phyloP scores from a whole-genome alignment of 2,113 vertebrate genomes.

The Callipepla squamata region DNA sequence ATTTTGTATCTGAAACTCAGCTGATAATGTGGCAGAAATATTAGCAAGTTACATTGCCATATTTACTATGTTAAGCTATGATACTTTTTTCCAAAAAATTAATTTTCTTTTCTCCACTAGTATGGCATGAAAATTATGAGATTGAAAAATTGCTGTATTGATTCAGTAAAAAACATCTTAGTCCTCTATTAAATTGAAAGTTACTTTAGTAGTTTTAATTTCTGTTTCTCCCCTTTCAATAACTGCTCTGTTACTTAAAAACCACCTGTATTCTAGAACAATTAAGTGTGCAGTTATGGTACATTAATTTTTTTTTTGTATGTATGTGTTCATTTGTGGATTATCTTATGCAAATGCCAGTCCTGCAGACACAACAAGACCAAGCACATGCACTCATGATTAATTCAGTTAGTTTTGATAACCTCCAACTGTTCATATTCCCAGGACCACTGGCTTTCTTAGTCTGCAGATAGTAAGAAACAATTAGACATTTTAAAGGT shows the following conservation, averaged over 20 bases:
- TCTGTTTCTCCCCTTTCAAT: not conserved
- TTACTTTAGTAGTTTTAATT: not conserved
- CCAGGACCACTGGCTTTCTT: not conserved
- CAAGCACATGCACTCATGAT: not conserved
- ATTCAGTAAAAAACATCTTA: not conserved
- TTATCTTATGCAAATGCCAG: not conserved
- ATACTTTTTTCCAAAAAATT: not conserved
- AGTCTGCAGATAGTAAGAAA: not conserved
- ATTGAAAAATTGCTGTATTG: not conserved
- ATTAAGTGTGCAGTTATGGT: not conserved
- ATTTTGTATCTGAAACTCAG: not conserved
- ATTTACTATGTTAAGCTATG: not conserved
- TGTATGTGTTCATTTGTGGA: too few species aligned
- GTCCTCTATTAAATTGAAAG: not conserved
- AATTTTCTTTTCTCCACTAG: not conserved
- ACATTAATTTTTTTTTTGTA: not conserved
- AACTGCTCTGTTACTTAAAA: not conserved
- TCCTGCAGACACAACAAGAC: not conserved
- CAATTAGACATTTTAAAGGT: not conserved
- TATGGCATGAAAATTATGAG: not conserved
- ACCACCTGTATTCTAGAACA: not conserved
- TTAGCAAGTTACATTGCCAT: not conserved
- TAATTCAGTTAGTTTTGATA: slow-evolving; percentile 1
- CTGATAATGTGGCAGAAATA: not conserved
- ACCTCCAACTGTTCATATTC: not conserved